A percentile compares a stretch with the other conserved stretches of the same genome.
Evolutionary conservation across 2,113 vertebrate genomes (phyloP).

Genomic region (Onychostoma macrolepis): DNA sequence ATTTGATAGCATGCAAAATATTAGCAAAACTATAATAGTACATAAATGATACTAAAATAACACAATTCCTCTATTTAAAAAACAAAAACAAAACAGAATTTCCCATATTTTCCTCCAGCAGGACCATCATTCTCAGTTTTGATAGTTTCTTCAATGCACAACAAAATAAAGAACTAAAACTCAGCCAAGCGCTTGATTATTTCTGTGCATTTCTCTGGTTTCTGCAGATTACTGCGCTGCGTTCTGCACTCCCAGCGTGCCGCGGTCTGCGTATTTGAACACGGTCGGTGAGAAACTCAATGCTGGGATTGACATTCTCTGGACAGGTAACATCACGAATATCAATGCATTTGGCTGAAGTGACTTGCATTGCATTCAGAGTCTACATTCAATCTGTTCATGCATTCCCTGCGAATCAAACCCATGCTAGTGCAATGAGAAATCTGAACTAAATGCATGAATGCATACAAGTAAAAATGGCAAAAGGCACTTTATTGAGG

Average conservation of each 20-base stretch:
- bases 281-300: conserved; percentile 93
- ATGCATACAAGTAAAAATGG: background rate
- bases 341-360: background rate
- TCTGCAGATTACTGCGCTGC: conserved; percentile 91
- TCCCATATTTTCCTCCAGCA: too few species aligned
- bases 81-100: too few species aligned
- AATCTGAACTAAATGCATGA: background rate
- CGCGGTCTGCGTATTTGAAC: conserved; percentile 88
- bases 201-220: background rate
- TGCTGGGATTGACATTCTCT: conserved; percentile 91
- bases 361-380: background rate
- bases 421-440: background rate
- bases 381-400: background rate
- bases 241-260: conserved; percentile 89
- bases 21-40: too few species aligned
- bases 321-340: conserved; percentile 83
- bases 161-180: background rate
- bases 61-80: too few species aligned
- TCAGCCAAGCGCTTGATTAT: too few species aligned
- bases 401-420: background rate
- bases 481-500: background rate
- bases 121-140: too few species aligned
- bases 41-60: too few species aligned
- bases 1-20: too few species aligned
- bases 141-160: background rate